Conservation (phyloP, 2,797 vertebrate genomes). For the Cyclura pinguis region DNA sequence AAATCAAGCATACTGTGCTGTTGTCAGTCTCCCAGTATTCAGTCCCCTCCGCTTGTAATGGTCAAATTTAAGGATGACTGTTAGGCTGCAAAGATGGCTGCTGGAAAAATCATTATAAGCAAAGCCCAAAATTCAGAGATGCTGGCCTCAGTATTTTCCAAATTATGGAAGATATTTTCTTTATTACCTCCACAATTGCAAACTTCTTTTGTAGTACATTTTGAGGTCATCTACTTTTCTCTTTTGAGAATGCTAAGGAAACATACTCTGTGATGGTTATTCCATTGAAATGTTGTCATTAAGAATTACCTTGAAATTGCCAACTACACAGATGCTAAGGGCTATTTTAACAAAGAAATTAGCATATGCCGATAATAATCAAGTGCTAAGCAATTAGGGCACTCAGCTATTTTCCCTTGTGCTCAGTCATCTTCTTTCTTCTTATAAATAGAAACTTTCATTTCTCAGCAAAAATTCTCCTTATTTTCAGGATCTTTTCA, state of each 20-base stretch:
- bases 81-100: not conserved
- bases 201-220: not conserved
- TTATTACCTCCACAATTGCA: too few relatives aligned
- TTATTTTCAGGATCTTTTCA: too few relatives aligned
- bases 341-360: conserved; percentile 53
- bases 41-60: not conserved
- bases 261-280: not conserved
- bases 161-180: not conserved
- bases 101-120: not conserved
- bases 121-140: not conserved
- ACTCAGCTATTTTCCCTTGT: conserved; percentile 44
- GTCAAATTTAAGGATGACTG: not conserved
- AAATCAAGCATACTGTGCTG: not conserved
- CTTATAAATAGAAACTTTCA: conserved; percentile 6
- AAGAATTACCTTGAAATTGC: conserved; percentile 66
- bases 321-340: conserved; percentile 57
- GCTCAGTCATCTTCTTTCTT: conserved; percentile 39
- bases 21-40: not conserved
- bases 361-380: conserved; percentile 53
- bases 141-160: not conserved
- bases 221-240: not conserved
- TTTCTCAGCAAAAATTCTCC: not conserved
- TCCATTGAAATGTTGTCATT: conserved; percentile 38
- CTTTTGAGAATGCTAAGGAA: not conserved
- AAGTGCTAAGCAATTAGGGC: conserved; percentile 43